Base-by-base conservation (phyloP, 2,113 vertebrate genomes). In the Athene cunicularia region DNA sequence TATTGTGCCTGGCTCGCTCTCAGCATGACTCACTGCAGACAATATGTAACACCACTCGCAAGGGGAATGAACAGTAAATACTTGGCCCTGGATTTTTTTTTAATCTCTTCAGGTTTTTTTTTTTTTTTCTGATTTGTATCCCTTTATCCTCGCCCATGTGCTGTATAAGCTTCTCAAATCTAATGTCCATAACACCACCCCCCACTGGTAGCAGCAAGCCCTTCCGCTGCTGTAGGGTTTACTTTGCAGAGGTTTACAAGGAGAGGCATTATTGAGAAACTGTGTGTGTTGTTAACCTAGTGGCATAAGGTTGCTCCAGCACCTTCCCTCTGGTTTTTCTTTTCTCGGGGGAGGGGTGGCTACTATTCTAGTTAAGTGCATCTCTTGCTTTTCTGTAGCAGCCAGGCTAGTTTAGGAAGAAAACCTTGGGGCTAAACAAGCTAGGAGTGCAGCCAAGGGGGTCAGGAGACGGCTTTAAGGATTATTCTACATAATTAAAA, bases 31-130 rank as follows among this genome's bases (percentile, higher is more conserved):
- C 93, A 59, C 43, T 35, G 56, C 97, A 98, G 95, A 98, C 98
- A 98, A 97, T 97, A 90, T 63, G 79, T 72, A 97, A 86, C 97
- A 90, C 94, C 6, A 84, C 86, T 98, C 74, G 4, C 93, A 67
- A 68, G 93, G 94, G 94, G 94, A 98, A 97, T 96, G 97, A 98
- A 95, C 98, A 95, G 97, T 98, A 98, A 98, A 98, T 97, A 98
- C 70, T 95, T 93, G 85, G 95, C 96, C 96, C 77, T 90, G 93
- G 90, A 58, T 93, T 93, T 89, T 97, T 98, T 71, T 88, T 97
- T 97, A 97, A 97, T 96, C 95, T 96, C 96, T 96, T 98, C 95
- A 93, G 86, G 12, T 67, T 66, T 63, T 82, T 95, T 95, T 67
- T 66, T 63, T 82, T 95, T 95, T 94, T 74, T 96, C 97, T 97